These are phyloP conservation scores for Stylophora pistillata DNA, from an alignment of 64 coral and sea anemone species.

Conservation along the genomic window DNA sequence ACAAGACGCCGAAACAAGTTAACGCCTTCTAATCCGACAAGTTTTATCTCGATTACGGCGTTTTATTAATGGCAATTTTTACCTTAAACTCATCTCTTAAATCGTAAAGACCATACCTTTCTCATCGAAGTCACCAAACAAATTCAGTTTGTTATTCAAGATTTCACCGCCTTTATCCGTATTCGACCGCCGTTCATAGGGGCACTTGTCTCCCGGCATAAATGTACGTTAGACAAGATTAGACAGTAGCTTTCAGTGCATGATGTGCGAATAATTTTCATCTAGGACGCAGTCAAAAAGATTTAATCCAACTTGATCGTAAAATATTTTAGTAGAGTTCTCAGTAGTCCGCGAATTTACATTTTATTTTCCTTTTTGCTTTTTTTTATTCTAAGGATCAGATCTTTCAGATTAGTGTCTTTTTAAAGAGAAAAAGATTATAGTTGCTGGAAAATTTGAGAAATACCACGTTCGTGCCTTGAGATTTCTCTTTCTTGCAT, in stretches of 20 bases:
- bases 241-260: neutral
- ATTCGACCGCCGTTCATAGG: neutral
- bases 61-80: neutral
- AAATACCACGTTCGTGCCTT: too few species aligned
- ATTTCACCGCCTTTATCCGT: neutral
- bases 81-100: neutral
- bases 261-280: neutral
- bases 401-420: too few species aligned
- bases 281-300: neutral
- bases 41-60: neutral
- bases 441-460: too few species aligned
- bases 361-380: too few species aligned
- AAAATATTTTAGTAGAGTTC: neutral
- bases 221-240: neutral
- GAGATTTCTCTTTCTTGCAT: too few species aligned
- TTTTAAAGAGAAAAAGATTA: too few species aligned
- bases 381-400: too few species aligned
- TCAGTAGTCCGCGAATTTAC: too few species aligned
- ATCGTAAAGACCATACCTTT: neutral
- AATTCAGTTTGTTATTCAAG: neutral
- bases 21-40: constrained; percentile 8
- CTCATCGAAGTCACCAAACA: neutral
- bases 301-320: neutral
- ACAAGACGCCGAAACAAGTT: constrained; percentile 1
- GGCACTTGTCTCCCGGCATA: neutral